Evolutionary conservation across 2,888 invertebrate species (phyloP).

Genomic region (Diachrysia chrysitis): DNA sequence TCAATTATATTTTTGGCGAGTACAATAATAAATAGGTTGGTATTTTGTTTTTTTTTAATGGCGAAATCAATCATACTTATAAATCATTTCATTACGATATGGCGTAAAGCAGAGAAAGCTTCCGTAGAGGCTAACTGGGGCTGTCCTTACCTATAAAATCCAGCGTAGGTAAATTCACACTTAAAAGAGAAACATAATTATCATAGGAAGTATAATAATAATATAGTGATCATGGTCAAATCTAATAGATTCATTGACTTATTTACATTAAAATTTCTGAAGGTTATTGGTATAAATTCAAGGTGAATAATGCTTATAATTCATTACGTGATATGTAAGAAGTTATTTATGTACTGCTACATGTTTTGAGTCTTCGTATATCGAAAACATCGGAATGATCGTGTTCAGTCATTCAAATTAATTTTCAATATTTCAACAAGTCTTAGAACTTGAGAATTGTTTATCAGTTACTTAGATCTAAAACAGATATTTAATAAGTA

Average conservation of each 20-base stretch:
- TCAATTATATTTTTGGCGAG: no score
- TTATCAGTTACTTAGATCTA: no score
- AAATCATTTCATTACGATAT: not conserved
- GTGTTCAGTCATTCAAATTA: not conserved
- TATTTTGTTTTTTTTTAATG: not conserved
- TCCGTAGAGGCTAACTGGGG: no score
- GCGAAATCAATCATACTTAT: not conserved
- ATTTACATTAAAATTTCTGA: conserved; percentile 14
- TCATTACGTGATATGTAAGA: conserved; percentile 42
- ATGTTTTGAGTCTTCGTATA: conserved; percentile 10
- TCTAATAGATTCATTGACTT: conserved; percentile 28
- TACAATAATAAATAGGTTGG: not conserved
- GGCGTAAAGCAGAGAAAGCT: no score
- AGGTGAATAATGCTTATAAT: conserved; percentile 57
- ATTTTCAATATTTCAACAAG: not conserved
- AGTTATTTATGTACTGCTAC: conserved; percentile 19
- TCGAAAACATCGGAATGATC: not conserved
- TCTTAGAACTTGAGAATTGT: not conserved
- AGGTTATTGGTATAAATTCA: conserved; percentile 35
- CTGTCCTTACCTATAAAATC: no score
- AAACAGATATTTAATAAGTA: no score
- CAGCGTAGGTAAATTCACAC: not conserved
- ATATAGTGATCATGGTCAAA: conserved; percentile 1
- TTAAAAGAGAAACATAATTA: not conserved
- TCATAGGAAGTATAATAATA: conserved; percentile 3